These are phyloP conservation scores for Romanomermis culicivorax DNA, from an alignment of 2,888 invertebrate genomes.

Conservation along the genomic window DNA sequence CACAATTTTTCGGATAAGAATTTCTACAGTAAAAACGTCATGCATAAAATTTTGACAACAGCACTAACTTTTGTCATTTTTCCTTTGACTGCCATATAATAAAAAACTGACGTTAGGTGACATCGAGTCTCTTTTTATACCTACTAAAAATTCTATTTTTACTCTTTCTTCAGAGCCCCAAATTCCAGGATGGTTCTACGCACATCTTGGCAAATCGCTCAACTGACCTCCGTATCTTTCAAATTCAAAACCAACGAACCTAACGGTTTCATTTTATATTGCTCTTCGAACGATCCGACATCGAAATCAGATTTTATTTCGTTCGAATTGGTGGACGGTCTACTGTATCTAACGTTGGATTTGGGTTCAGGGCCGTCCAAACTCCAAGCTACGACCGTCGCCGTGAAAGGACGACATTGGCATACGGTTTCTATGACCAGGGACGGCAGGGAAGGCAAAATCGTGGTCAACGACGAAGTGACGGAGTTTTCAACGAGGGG, in stretches of 20 bases:
- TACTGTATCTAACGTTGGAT: slow-evolving; percentile 72
- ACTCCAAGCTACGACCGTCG: slow-evolving; percentile 46
- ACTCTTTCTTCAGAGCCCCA: slow-evolving; percentile 59
- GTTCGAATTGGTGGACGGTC: slow-evolving; percentile 75
- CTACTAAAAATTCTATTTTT: no score
- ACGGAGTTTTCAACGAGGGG: slow-evolving; percentile 72
- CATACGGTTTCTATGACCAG: slow-evolving; percentile 63
- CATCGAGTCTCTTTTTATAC: no score
- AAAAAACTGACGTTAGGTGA: no score
- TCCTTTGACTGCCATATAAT: no score
- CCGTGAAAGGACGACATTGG: slow-evolving; percentile 68
- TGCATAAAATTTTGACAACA: no score
- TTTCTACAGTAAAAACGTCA: no score
- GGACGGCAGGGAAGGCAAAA: slow-evolving; percentile 57
- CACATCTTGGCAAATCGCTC: slow-evolving; percentile 62
- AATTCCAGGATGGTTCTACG: slow-evolving; percentile 73
- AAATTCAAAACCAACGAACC: slow-evolving; percentile 86
- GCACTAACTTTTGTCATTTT: no score
- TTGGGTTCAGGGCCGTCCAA: slow-evolving; percentile 72
- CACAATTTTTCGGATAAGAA: no score
- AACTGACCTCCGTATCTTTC: slow-evolving; percentile 56
- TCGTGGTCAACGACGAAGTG: slow-evolving; percentile 60
- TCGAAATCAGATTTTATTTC: slow-evolving; percentile 68
- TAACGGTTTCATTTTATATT: slow-evolving; percentile 49
- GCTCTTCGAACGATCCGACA: no score